Conservation (phyloP, 2,888 invertebrate species). For the Eucriotettix oculatus region DNA sequence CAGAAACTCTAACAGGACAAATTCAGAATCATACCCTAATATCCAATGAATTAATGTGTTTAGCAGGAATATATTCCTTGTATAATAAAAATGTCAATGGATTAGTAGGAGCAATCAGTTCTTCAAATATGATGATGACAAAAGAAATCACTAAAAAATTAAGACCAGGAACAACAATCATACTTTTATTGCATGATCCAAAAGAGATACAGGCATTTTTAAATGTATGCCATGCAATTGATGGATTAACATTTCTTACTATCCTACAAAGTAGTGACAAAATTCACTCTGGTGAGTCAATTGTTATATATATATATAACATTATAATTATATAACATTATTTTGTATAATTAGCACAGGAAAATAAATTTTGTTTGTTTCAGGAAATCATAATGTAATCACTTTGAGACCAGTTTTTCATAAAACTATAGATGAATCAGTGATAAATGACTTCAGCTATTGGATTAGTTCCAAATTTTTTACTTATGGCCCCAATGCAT, state of each 20-base stretch:
- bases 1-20: slow-evolving; percentile 4
- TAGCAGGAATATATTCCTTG: slow-evolving; percentile 5
- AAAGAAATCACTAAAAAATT: slow-evolving; percentile 5
- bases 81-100: slow-evolving; percentile 1
- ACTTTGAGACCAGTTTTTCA: slow-evolving; percentile 1
- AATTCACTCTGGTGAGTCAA: not conserved
- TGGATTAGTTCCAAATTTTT: not conserved
- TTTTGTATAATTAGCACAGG: not conserved
- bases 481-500: not conserved
- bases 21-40: slow-evolving; percentile 4
- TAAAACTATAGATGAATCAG: not conserved
- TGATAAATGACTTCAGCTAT: not conserved
- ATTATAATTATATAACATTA: no score
- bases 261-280: slow-evolving; percentile 1
- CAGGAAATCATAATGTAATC: slow-evolving; percentile 6
- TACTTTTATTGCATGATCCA: slow-evolving; percentile 7
- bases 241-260: slow-evolving; percentile 7
- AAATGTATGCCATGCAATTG: slow-evolving; percentile 2
- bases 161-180: slow-evolving; percentile 7
- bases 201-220: slow-evolving; percentile 7
- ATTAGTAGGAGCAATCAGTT: slow-evolving; percentile 3
- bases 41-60: slow-evolving; percentile 1
- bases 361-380: not conserved
- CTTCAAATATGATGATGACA: slow-evolving; percentile 1
- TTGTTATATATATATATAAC: no score